phyloP scores from a whole-genome alignment of 2,113 vertebrate genomes.

The Nyctereutes procyonoides region DNA sequence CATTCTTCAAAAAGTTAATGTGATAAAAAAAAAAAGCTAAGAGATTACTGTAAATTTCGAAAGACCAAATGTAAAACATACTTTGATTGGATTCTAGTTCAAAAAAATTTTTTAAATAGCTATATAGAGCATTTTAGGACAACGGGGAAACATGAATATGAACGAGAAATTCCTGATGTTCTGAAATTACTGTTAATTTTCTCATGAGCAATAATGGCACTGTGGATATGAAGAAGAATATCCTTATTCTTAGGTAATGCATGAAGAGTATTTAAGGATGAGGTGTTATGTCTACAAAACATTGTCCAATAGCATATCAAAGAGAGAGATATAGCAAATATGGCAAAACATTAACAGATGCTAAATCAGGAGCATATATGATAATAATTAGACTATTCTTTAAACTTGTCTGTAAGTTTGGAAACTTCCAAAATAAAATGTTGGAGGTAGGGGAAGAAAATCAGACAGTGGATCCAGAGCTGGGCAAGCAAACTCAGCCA shows the following conservation, averaged over 20 bases:
- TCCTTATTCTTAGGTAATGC: constrained; percentile 1
- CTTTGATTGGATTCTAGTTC: not conserved
- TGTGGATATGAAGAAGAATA: not conserved
- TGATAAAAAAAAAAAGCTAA: not conserved
- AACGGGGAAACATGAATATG: not conserved
- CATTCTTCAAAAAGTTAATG: constrained; percentile 25
- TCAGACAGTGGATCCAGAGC: not conserved
- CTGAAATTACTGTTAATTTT: not conserved
- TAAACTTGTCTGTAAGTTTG: constrained; percentile 51
- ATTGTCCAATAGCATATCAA: not conserved
- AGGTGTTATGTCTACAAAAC: not conserved
- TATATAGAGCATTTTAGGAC: not conserved
- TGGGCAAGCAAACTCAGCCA: not conserved
- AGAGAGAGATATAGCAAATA: not conserved
- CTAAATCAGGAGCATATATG: not conserved
- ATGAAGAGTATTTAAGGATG: not conserved
- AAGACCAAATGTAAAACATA: constrained; percentile 10
- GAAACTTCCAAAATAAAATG: constrained; percentile 60
- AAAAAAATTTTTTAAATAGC: not conserved
- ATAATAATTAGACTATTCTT: not conserved
- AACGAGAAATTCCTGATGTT: not conserved
- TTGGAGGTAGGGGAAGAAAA: not conserved
- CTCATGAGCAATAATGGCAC: not conserved
- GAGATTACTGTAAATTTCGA: constrained; percentile 25
- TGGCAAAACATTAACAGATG: not conserved